phyloP scores from a whole-genome alignment of 2,797 vertebrate genomes.

The Trachops cirrhosus region DNA sequence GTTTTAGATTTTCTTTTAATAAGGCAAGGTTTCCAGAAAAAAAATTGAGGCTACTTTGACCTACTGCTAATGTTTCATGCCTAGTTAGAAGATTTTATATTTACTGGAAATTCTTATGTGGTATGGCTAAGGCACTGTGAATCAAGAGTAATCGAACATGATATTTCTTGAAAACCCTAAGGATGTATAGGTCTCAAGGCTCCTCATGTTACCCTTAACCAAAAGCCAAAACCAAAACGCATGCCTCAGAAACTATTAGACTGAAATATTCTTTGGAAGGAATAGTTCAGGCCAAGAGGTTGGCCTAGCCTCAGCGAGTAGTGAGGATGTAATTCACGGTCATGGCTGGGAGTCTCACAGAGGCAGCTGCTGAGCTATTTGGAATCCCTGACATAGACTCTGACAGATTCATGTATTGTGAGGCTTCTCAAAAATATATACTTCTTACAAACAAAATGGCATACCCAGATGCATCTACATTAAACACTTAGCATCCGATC shows the following conservation, averaged over 20 bases:
- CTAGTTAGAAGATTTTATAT: conserved; percentile 48
- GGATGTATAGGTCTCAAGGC: conserved; percentile 39
- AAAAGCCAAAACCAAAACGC: conserved; percentile 57
- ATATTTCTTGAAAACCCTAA: conserved; percentile 60
- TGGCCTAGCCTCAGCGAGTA: not conserved
- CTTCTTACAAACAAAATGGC: not conserved
- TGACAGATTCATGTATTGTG: not conserved
- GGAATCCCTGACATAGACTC: not conserved
- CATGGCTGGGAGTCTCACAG: not conserved
- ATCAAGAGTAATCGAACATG: conserved; percentile 56
- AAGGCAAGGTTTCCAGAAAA: not conserved
- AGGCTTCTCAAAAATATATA: not conserved
- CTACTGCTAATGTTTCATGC: conserved; percentile 34
- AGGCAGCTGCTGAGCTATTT: not conserved
- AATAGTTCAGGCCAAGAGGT: conserved; percentile 20
- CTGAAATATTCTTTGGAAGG: conserved; percentile 48
- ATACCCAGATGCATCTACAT: not conserved
- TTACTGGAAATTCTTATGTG: conserved; percentile 50
- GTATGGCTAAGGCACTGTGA: not conserved
- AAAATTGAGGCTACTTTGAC: not conserved
- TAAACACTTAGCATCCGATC: not conserved
- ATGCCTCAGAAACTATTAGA: conserved; percentile 45
- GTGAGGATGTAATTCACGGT: not conserved
- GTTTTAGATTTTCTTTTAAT: not conserved
- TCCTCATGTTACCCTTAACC: conserved; percentile 61